phyloP scores from a whole-genome alignment of 2,888 invertebrate species.

The Hecatera dysodea region DNA sequence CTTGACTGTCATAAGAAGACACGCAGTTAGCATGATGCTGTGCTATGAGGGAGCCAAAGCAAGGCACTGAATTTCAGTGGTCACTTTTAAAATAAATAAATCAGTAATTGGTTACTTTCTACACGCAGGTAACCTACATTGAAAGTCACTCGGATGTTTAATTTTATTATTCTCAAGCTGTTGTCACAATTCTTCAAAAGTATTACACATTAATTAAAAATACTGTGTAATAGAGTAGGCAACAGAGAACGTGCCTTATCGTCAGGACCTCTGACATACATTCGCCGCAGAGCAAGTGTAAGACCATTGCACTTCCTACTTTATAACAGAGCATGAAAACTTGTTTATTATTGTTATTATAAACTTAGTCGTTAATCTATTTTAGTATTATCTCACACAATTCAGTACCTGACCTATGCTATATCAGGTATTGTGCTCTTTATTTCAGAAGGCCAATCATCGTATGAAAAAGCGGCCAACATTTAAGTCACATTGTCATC shows the following conservation, averaged over 20 bases:
- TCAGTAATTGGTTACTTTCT: not conserved
- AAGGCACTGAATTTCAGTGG: not conserved
- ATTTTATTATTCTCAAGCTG: constrained; percentile 9
- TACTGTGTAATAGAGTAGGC: constrained; percentile 70
- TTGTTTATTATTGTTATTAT: constrained; percentile 57
- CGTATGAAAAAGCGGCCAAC: not conserved
- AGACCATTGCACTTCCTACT: constrained; percentile 80
- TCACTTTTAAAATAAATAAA: not conserved
- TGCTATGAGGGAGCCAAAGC: not conserved
- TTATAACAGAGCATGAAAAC: constrained; percentile 72
- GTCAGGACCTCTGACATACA: constrained; percentile 83
- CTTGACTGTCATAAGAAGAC: not conserved
- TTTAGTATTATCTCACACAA: constrained; percentile 15
- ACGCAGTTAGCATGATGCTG: not conserved
- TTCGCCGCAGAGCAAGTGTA: constrained; percentile 76
- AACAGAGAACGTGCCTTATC: constrained; percentile 86
- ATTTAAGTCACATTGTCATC: not conserved
- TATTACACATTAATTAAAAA: constrained; percentile 62
- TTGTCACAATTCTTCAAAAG: constrained; percentile 19
- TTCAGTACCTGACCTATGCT: not conserved
- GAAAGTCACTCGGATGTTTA: not conserved
- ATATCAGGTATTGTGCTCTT: not conserved
- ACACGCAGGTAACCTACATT: not conserved
- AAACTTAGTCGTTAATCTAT: constrained; percentile 33
- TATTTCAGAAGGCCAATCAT: not conserved